Percentiles rank a stretch among this genome's conserved stretches.
Evolutionary conservation across 1,140 invertebrate genomes (phyloP).

Genomic region (Eumaeus atala): DNA sequence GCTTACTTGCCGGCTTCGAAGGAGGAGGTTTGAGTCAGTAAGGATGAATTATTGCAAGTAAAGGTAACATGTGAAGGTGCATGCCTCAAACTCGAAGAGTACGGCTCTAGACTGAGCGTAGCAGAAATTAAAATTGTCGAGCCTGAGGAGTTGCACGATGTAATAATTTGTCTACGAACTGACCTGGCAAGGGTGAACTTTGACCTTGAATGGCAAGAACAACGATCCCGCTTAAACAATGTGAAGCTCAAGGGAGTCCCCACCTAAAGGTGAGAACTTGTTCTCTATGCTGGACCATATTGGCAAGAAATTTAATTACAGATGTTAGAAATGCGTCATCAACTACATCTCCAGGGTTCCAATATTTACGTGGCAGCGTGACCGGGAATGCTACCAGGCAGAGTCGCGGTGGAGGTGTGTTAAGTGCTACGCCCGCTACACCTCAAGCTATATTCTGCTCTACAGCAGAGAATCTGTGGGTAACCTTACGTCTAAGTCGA

Average conservation of each 20-base stretch:
- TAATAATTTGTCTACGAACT: not conserved
- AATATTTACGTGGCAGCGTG: constrained; percentile 3
- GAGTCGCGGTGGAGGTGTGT: constrained; percentile 21
- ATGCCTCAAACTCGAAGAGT: not conserved
- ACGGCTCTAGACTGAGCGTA: not conserved
- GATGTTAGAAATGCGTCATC: constrained; percentile 16
- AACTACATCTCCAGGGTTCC: constrained; percentile 25
- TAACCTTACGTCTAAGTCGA: not conserved
- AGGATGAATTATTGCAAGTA: not conserved
- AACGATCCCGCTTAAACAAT: constrained; percentile 18
- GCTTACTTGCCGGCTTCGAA: not conserved
- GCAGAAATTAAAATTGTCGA: not conserved
- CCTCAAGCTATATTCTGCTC: not conserved
- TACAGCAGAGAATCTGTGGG: not conserved
- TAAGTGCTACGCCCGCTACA: not conserved
- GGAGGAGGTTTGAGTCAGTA: not conserved
- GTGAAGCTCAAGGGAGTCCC: constrained; percentile 27
- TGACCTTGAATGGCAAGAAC: not conserved
- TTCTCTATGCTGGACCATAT: constrained; percentile 18
- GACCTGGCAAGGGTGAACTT: not conserved
- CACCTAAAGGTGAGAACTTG: constrained; percentile 15
- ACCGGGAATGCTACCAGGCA: constrained; percentile 12
- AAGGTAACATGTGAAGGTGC: not conserved
- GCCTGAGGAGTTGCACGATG: not conserved
- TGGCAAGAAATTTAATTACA: constrained; percentile 10